A percentile compares a stretch with the other conserved stretches of the same genome.
Evolutionary conservation across 2,797 vertebrate genomes (phyloP).

Genomic region (Leontocebus nigricollis): DNA sequence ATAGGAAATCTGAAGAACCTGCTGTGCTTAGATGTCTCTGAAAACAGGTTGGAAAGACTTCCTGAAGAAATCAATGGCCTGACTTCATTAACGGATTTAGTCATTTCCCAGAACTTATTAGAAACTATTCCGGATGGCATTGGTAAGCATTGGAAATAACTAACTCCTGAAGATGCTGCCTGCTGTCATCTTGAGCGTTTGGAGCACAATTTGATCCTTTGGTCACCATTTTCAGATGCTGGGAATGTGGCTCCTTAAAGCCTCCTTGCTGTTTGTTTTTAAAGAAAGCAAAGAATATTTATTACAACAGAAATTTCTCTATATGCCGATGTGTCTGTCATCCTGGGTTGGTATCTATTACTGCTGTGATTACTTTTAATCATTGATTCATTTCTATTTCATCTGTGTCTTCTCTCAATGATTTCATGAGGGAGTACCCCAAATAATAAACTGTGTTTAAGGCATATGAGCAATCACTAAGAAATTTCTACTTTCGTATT

Average conservation of each 20-base stretch:
- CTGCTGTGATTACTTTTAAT: background rate
- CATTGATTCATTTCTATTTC: background rate
- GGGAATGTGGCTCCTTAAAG: background rate
- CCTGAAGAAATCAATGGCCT: conserved; percentile 95
- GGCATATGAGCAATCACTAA: background rate
- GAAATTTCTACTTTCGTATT: background rate
- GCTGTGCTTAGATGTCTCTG: conserved; percentile 96
- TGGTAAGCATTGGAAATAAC: conserved; percentile 84
- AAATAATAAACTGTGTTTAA: background rate
- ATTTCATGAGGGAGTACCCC: background rate
- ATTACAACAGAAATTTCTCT: background rate
- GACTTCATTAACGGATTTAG: conserved; percentile 92
- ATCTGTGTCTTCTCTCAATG: background rate
- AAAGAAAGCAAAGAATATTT: background rate
- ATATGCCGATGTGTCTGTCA: background rate
- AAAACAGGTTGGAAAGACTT: conserved; percentile 96
- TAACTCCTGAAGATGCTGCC: background rate
- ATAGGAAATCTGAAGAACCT: conserved; percentile 95
- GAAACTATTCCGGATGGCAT: conserved; percentile 94
- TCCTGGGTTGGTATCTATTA: background rate
- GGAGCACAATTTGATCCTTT: background rate
- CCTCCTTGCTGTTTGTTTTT: background rate
- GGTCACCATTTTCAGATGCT: background rate
- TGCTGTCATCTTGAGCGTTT: background rate
- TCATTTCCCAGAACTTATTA: conserved; percentile 97